Evolutionary conservation across 2,797 vertebrate species (phyloP), one percentile per base, ranked within the genome.

Genomic region (Sardinella longiceps): DNA sequence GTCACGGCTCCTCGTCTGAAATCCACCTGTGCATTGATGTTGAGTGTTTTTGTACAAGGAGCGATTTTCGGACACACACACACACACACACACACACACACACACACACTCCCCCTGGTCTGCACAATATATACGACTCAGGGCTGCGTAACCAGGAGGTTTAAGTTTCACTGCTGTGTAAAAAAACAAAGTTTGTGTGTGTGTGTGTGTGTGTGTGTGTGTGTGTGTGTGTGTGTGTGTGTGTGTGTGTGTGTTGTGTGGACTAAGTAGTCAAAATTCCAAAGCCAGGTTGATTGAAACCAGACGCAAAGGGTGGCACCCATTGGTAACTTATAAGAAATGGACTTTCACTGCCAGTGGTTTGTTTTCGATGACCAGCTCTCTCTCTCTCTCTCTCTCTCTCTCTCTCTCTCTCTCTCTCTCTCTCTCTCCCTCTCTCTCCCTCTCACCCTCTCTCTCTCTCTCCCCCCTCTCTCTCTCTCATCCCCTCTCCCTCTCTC

Each of bases 241-340:
- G 23, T n/a, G 70, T 14, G 23, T n/a, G 70, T 14, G 23, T n/a
- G 70, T n/a, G n/a, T n/a, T n/a, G n/a, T 14, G 23, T n/a, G 70
- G 80, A 82, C 81, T 87, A 81, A 77, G 53, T 85, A 83, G 58
- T 83, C 85, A 33, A 81, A 81, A 87, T 89, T 88, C 83, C 84
- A 85, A 82, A 80, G 84, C 83, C 83, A 58, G 43, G n/a, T 81
- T 84, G 83, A 88, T 88, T 86, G 81, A 86, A 89, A 85, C 83
- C 86, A 89, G 87, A 83, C 84, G 51, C 14, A 25, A 25, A 80
- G 63, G 84, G 81, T 74, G 15, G 30, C 82, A 60, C 80, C 33
- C 81, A 15, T 86, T 85, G 81, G 84, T 80, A 86, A 84, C 83
- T 85, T 63, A 84, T 86, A 86, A 85, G 86, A 88, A 88, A 88